Evolutionary conservation across 2,888 invertebrate species (phyloP), one percentile per base, ranked within the genome.

Genomic region (Drosophila greeni): DNA sequence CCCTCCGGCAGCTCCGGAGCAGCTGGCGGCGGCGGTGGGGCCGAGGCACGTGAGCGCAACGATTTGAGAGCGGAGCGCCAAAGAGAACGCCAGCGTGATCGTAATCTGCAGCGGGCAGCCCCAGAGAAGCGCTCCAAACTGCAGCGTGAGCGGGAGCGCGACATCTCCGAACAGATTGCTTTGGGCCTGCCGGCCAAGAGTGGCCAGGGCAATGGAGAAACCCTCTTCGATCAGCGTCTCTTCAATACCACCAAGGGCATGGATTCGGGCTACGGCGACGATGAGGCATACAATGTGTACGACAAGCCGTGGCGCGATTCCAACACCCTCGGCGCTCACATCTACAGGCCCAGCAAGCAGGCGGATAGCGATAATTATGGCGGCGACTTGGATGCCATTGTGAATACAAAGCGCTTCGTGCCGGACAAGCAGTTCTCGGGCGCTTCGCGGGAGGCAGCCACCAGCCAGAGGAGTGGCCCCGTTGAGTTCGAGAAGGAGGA

Each of bases 131-230:
- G 95, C 88, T 93, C 96, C 0, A 95, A 97, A 79, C 88, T 98
- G 57, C 95, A 95, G 82, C 92, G 95, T 40, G 96, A 97, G 84
- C 91, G 97, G 3, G 99, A 99, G 79, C 92, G 99, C 5, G 99
- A 99, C 86, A 97, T 99, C 62, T 98, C 97, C 9, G 99, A 99
- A 87, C 97, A 99, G 90, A 99, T 99, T 75, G 99, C 99, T 0
- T 91, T 99, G 14, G 99, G 99, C 0, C 90, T 99, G 90, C 99
- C 99, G 0, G 94, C 97, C 0, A 94, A 95, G 86, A 92, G 92
- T 5, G 88, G 91, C 11, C 45, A 47, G 20, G 88, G 90, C 9
- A 92, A 91, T 7, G 94, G 93, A 0, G 98, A 97, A 84, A 92
- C 93, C 0, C 93, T 95, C 87, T 99, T 98, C 87, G 99, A 99